Conservation (phyloP, 2,113 vertebrate genomes). For the Petrocephalus zakoni region DNA sequence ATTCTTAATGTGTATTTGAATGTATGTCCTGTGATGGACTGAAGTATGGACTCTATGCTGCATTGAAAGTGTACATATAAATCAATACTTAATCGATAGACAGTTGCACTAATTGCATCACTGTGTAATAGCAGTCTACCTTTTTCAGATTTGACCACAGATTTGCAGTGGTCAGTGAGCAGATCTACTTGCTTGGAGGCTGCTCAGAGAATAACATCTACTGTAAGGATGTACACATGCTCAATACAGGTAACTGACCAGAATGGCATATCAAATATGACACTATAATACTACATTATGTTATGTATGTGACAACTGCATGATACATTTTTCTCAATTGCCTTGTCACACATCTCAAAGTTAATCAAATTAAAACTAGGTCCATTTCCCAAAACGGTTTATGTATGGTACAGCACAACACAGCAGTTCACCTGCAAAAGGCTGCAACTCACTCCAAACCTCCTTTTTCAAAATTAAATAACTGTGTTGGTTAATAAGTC, state of each 20-base stretch:
- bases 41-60: background rate
- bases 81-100: background rate
- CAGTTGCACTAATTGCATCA: background rate
- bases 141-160: slow-evolving; percentile 50
- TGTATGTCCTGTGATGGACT: background rate
- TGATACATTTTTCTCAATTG: background rate
- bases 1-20: background rate
- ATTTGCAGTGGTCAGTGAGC: slow-evolving; percentile 51
- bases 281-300: background rate
- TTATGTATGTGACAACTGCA: background rate
- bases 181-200: slow-evolving; percentile 60
- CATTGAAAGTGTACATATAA: background rate
- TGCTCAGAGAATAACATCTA: slow-evolving; percentile 44
- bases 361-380: background rate
- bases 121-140: background rate
- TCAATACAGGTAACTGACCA: slow-evolving; percentile 54
- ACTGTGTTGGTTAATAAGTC: background rate
- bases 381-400: background rate
- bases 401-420: background rate
- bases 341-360: background rate
- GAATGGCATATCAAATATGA: background rate
- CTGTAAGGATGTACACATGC: slow-evolving; percentile 49
- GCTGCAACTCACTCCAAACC: background rate
- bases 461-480: background rate
- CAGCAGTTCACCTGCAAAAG: background rate